Base-by-base conservation (phyloP, 37 sponge, comb jelly and placozoan species). In the Mnemiopsis leidyi region DNA sequence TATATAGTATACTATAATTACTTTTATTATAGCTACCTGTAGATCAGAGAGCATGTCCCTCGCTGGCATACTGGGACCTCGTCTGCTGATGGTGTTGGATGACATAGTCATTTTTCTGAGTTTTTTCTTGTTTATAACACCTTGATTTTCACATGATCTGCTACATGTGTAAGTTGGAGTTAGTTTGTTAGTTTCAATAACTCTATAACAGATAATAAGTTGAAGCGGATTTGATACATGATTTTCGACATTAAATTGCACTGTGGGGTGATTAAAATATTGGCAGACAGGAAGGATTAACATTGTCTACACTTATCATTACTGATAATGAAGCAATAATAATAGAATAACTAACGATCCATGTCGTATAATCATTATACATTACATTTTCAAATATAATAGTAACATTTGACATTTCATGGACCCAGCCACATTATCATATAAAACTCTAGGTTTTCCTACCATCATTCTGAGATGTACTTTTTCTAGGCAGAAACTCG, bases 21-120 rank as follows among this genome's bases (percentile, higher is more conserved):
- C 68, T 18, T 61, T 61, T 18, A 9, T 18, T 61, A 61, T 21
- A 9, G 68, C 18, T 69, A 69, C 73, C 73, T 69, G 73, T 23
- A 69, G 29, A 25, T 69, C 73, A 34, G 79, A 21, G 33, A 77
- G 36, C 79, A 77, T 77, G 36, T 77, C 79, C 16, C 79, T 1
- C 3, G 79, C 79, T 1, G 79, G 79, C 1, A 77, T 28, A 77
- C 79, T 77, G 3, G 33, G 20, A 9, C 79, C 79, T 32, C 79
- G 34, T 77, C 79, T 77, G 79, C 32, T 77, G 30, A 77, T 77
- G 1, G 79, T 77, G 79, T 77, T 77, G 5, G 79, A 77, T 1
- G 79, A 31, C 79, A 77, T 77, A n/a, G 73, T 48, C 61, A 48
- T 48, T 48, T 13, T 48, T 5, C 9, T 48, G 61, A 18, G 61